Conservation (phyloP, 2,888 invertebrate species). For the Steinernema hermaphroditum region DNA sequence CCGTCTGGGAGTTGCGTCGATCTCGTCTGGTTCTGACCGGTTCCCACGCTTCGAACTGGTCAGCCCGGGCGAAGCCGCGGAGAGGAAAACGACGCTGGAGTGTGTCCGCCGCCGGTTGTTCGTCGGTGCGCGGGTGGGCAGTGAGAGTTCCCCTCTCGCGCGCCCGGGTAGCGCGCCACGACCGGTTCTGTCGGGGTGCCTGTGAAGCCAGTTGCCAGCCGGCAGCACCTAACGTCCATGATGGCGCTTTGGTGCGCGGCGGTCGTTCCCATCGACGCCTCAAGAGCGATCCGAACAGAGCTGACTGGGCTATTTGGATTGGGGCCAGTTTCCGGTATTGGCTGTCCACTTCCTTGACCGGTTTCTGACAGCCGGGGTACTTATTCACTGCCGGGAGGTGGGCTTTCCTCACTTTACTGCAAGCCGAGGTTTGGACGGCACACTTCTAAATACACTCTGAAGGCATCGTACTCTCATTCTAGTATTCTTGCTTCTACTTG, state of each 20-base stretch:
- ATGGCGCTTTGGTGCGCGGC: constrained; percentile 5
- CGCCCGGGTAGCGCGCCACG: neutral
- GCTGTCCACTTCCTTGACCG: neutral
- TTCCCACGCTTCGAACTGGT: neutral
- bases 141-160: constrained; percentile 1
- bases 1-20: neutral
- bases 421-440: neutral
- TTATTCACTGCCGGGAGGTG: neutral
- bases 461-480: too few species aligned
- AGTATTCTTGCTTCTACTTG: too few species aligned
- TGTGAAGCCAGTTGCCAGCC: constrained; percentile 24
- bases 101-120: neutral
- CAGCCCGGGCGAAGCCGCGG: neutral
- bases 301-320: neutral
- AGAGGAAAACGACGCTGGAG: neutral
- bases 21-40: constrained; percentile 22
- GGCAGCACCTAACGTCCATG: constrained; percentile 20
- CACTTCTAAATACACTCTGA: too few species aligned
- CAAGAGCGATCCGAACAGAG: neutral
- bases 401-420: neutral
- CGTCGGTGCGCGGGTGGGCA: constrained; percentile 14
- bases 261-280: neutral
- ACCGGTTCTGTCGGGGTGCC: constrained; percentile 6
- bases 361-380: neutral
- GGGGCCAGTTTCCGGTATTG: neutral